phyloP scores from a whole-genome alignment of 1,140 invertebrate species.

The Octopus sinensis region DNA sequence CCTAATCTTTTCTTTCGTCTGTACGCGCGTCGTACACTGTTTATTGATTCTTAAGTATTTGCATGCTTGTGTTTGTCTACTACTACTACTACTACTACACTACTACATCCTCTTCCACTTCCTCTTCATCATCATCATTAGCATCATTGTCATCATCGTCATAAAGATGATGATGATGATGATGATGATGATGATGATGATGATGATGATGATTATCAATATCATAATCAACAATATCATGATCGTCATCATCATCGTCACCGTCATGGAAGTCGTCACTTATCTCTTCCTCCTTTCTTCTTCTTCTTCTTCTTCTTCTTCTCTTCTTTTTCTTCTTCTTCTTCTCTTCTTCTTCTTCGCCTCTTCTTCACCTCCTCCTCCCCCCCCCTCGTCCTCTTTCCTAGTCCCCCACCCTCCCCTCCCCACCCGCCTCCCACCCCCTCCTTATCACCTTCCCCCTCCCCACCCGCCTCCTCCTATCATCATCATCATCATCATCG shows the following conservation, averaged over 20 bases:
- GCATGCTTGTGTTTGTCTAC: too few relatives aligned
- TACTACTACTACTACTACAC: not conserved
- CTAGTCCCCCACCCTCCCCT: too few relatives aligned
- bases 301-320: not conserved
- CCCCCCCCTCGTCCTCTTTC: too few relatives aligned
- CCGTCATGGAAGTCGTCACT: not conserved
- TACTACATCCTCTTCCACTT: not conserved
- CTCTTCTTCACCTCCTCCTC: too few relatives aligned
- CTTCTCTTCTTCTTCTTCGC: too few relatives aligned
- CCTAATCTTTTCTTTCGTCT: too few relatives aligned
- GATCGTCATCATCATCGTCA: slow-evolving; percentile 1
- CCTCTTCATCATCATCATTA: not conserved
- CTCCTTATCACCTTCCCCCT: too few relatives aligned
- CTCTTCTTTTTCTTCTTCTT: not conserved
- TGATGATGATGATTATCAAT: not conserved
- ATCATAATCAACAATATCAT: slow-evolving; percentile 12
- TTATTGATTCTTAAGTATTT: too few relatives aligned
- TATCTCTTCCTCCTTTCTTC: not conserved
- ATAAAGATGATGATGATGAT: not conserved
- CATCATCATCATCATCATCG: too few relatives aligned
- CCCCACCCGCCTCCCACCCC: too few relatives aligned
- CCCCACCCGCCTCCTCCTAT: too few relatives aligned
- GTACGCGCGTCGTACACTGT: too few relatives aligned
- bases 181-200: not conserved
- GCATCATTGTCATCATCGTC: not conserved